Evolutionary conservation across 2,113 vertebrate species (phyloP).

Genomic region (Bufo gargarizans): DNA sequence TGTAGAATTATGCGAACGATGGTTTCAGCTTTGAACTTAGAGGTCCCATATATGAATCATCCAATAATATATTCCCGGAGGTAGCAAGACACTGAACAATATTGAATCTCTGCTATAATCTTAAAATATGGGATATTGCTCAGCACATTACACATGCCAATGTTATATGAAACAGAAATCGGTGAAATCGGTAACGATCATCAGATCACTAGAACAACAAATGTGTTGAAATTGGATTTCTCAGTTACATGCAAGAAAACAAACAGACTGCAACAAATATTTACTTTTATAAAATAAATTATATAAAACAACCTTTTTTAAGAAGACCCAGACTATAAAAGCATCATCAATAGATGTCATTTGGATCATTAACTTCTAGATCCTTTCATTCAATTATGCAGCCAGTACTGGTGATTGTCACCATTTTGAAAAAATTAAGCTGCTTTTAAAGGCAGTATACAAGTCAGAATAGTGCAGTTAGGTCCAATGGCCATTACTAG

Average conservation of each 20-base stretch:
- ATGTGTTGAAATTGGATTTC: too few relatives aligned
- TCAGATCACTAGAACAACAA: too few relatives aligned
- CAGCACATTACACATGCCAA: background rate
- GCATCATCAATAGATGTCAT: background rate
- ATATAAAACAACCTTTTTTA: too few relatives aligned
- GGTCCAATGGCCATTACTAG: background rate
- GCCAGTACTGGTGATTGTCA: background rate
- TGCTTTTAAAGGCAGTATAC: background rate
- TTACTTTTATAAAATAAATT: too few relatives aligned
- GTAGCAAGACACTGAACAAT: background rate
- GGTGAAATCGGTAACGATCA: background rate
- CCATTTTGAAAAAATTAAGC: background rate
- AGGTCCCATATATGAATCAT: slow-evolving; percentile 11
- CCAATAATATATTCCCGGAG: background rate
- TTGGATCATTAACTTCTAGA: background rate
- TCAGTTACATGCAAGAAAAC: too few relatives aligned
- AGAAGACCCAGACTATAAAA: background rate
- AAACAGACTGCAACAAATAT: too few relatives aligned
- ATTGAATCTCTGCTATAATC: background rate
- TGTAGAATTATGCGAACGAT: background rate
- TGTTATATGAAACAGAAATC: background rate
- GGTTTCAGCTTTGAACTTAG: background rate
- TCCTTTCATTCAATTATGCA: background rate
- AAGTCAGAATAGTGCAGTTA: background rate
- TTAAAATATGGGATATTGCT: background rate